Percentiles rank a stretch among this genome's conserved stretches.
Conservation (phyloP, 2,113 vertebrate genomes). For the Lipophrys pholis region DNA sequence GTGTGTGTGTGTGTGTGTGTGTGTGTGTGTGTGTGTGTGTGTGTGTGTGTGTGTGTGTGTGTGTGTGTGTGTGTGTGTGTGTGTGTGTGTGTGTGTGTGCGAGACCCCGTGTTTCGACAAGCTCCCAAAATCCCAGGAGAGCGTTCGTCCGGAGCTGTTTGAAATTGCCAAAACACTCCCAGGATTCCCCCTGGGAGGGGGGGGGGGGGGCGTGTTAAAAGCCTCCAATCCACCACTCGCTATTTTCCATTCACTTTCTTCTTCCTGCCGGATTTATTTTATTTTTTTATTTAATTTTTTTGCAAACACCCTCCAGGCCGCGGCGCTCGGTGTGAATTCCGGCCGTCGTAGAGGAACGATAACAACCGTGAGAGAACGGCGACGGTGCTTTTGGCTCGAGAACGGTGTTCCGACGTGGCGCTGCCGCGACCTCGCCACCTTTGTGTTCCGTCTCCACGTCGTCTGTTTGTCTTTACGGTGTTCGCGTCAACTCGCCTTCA, state of each 20-base stretch:
- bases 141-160: slow-evolving; percentile 38
- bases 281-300: no score
- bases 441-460: no score
- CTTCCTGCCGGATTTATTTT: slow-evolving; percentile 61
- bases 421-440: no score
- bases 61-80: slow-evolving; percentile 5
- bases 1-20: no score
- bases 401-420: no score
- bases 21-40: no score
- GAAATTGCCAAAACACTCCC: slow-evolving; percentile 55
- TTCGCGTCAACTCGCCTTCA: no score
- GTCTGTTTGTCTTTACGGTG: no score
- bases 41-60: background rate
- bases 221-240: slow-evolving; percentile 38
- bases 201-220: slow-evolving; percentile 40
- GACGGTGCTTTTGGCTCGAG: no score
- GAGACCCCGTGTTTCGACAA: slow-evolving; percentile 40
- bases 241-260: slow-evolving; percentile 60
- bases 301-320: slow-evolving; percentile 14
- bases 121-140: slow-evolving; percentile 42
- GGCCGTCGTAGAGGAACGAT: no score
- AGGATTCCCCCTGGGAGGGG: slow-evolving; percentile 14
- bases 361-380: no score
- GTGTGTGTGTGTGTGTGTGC: slow-evolving; percentile 19
- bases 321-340: no score